A percentile compares a stretch with the other conserved stretches of the same genome.
These are phyloP conservation scores for Bombus balteatus DNA, from an alignment of 1,140 invertebrate species.

Conservation along the genomic window DNA sequence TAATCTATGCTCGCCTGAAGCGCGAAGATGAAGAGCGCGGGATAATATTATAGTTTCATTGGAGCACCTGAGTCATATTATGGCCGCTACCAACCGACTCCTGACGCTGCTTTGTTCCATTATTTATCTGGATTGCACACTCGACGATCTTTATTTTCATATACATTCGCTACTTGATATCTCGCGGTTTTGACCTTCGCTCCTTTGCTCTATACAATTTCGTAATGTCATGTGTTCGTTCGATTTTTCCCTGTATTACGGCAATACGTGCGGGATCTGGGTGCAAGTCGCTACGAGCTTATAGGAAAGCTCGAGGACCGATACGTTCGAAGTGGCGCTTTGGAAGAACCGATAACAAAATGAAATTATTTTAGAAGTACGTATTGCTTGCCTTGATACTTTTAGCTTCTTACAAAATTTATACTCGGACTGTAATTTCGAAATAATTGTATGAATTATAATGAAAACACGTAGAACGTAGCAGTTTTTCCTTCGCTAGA, in stretches of 20 bases:
- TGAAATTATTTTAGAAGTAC: too few relatives aligned
- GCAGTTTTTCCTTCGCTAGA: too few relatives aligned
- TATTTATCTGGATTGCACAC: conserved; percentile 56
- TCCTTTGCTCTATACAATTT: neutral
- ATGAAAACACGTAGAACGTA: too few relatives aligned
- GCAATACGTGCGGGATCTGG: too few relatives aligned
- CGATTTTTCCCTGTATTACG: neutral
- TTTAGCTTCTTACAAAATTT: too few relatives aligned
- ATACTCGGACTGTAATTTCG: too few relatives aligned
- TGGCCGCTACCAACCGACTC: neutral
- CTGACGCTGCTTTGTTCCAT: conserved; percentile 29
- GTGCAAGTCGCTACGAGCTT: too few relatives aligned
- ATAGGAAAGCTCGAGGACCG: too few relatives aligned
- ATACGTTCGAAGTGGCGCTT: too few relatives aligned
- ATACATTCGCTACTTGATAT: conserved; percentile 47
- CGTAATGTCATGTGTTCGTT: neutral
- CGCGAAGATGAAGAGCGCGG: conserved; percentile 63
- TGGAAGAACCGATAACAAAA: too few relatives aligned
- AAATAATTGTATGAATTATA: too few relatives aligned
- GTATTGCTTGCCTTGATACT: too few relatives aligned
- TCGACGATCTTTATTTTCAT: conserved; percentile 54
- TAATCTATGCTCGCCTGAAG: conserved; percentile 24
- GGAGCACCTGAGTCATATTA: conserved; percentile 66
- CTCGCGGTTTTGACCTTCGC: neutral
- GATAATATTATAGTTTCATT: conserved; percentile 73